phyloP scores from a whole-genome alignment of 1,140 invertebrate species.

The Listronotus bonariensis region DNA sequence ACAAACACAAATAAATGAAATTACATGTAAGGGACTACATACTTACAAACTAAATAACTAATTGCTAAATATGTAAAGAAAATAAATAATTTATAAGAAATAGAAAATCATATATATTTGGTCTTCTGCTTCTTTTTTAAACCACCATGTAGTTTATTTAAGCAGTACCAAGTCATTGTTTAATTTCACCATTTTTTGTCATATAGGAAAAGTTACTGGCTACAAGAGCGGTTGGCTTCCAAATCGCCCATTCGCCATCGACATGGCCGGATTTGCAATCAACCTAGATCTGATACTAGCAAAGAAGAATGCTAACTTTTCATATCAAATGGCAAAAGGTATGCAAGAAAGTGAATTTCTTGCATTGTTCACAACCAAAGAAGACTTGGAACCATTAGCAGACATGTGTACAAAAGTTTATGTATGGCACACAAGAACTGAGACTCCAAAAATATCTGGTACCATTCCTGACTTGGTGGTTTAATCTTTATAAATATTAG shows the following conservation, averaged over 20 bases:
- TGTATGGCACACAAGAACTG: slow-evolving; percentile 97
- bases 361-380: slow-evolving; percentile 73
- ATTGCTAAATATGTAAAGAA: too few species aligned
- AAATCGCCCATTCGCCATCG: slow-evolving; percentile 90
- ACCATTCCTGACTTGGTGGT: slow-evolving; percentile 80
- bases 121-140: too few species aligned
- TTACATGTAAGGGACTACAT: too few species aligned
- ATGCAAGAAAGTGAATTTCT: slow-evolving; percentile 93
- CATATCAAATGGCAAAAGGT: slow-evolving; percentile 80
- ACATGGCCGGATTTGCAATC: slow-evolving; percentile 98
- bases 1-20: too few species aligned
- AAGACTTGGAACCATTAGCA: slow-evolving; percentile 87
- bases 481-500: slow-evolving; percentile 51
- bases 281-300: slow-evolving; percentile 80
- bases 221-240: slow-evolving; percentile 88
- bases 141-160: too few species aligned
- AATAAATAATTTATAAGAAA: too few species aligned
- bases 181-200: too few species aligned
- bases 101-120: too few species aligned
- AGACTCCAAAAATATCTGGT: slow-evolving; percentile 74
- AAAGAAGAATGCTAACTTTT: slow-evolving; percentile 80
- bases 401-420: slow-evolving; percentile 90
- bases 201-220: slow-evolving; percentile 70
- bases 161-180: too few species aligned
- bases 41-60: too few species aligned